Base-by-base conservation (phyloP, 2,888 invertebrate species). In the Eristalis intricaria region DNA sequence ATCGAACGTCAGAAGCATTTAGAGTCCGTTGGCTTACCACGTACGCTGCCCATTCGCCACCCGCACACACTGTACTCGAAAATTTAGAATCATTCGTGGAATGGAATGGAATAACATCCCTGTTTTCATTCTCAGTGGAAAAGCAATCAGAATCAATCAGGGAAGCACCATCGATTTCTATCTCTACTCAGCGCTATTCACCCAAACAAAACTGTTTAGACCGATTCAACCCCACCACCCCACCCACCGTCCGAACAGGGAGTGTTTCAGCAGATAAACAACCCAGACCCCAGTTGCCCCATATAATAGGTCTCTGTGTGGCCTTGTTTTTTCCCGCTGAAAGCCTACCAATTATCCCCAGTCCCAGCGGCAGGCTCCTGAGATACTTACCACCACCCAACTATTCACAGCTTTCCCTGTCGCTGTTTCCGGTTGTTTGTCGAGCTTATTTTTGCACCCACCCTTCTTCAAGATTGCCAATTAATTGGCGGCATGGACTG, bases 61-160 rank as follows among this genome's bases (percentile, higher is more conserved):
- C n/a, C 15, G 3, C 43, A 13, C 43, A 19, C 5, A 5, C 50
- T 7, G 5, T 8, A 19, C 7, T 19, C 8, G 19, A 7, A 50
- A 65, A 40, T 75, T 60, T 60, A 66, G 40, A 40, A n/a, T 38
- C 26, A 10, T 11, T n/a, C n/a, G n/a, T n/a, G n/a, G n/a, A n/a
- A n/a, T 8, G 11, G n/a, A 23, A 19, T 40, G 38, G 22, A 32
- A 76, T 68, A 43, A n/a, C 61, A 43, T 32, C 43, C n/a, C 60
- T 15, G 32, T 15, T 11, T 22, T 11, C 43, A n/a, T 60, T 19
- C 50, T 23, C 76, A 23, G 50, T 23, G 38, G 32, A 68, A 11
- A 68, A 68, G 77, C 77, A 77, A 77, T 70, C 77, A 63, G 38
- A 64, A 68, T 38, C 77, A 63, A 69, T 56, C 77, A 50, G 56